Percentiles rank a stretch among this genome's conserved stretches.
phyloP scores from a whole-genome alignment of 2,888 invertebrate genomes.

The Odontothrips loti region DNA sequence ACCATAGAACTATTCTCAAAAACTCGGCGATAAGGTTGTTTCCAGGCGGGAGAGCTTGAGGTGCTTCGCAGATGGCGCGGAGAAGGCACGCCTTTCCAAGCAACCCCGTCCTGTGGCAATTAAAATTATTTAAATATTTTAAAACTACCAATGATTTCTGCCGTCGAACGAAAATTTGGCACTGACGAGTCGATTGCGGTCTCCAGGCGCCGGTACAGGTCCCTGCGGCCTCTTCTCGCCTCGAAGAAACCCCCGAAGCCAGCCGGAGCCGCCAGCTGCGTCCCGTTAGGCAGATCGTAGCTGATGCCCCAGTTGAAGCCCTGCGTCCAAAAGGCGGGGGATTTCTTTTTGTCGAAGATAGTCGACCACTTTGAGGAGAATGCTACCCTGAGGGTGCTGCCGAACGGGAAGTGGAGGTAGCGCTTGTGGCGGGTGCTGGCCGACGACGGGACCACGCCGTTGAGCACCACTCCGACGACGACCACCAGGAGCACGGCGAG shows the following conservation, averaged over 20 bases:
- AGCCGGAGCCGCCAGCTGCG: not conserved
- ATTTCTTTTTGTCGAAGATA: not conserved
- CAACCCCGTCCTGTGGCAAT: not conserved
- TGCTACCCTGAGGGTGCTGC: not conserved
- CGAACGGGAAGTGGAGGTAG: conserved; percentile 5
- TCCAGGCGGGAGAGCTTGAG: not conserved
- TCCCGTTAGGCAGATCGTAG: conserved; percentile 6
- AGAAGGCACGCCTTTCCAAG: not conserved
- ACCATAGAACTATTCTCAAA: not conserved
- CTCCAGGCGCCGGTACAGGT: conserved; percentile 5
- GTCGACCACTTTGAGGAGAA: conserved; percentile 7
- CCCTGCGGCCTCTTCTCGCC: not conserved
- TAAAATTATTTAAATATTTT: no score
- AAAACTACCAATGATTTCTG: no score
- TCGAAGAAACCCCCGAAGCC: not conserved
- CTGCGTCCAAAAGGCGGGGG: not conserved
- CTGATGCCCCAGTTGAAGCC: conserved; percentile 9
- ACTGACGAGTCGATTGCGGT: conserved; percentile 3
- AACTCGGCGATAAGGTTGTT: not conserved
- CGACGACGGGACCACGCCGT: not conserved
- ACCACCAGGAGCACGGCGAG: not conserved
- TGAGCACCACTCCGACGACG: not conserved
- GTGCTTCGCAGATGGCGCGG: not conserved
- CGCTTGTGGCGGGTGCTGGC: not conserved
- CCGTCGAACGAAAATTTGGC: not conserved